phyloP scores from a whole-genome alignment of 2,797 vertebrate genomes.

The Decapterus maruadsi region DNA sequence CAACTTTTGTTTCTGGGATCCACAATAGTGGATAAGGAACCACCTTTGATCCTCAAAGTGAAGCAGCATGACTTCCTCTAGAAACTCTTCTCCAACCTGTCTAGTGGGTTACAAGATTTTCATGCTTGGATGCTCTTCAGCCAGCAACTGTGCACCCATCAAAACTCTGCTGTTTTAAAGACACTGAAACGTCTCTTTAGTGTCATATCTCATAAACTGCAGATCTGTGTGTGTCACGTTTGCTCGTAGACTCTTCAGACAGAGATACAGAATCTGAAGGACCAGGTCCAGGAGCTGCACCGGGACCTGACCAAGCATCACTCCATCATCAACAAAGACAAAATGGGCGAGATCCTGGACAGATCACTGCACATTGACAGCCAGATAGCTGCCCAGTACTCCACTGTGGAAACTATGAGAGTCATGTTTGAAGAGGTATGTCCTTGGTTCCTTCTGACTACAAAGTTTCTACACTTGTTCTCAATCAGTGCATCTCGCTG shows the following conservation, averaged over 20 bases:
- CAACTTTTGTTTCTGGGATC: background rate
- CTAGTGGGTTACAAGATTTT: conserved; percentile 11
- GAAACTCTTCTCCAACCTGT: conserved; percentile 22
- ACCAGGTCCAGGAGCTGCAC: conserved; percentile 95
- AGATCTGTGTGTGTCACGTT: conserved; percentile 6
- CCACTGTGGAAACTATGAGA: conserved; percentile 89
- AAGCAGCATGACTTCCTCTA: conserved; percentile 23
- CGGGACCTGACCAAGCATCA: conserved; percentile 96
- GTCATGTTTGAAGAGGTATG: conserved; percentile 91
- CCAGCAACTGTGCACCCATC: conserved; percentile 18
- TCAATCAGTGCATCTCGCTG: background rate
- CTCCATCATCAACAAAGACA: conserved; percentile 92
- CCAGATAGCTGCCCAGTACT: conserved; percentile 87
- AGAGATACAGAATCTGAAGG: conserved; percentile 92
- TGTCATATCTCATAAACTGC: background rate
- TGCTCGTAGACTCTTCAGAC: conserved; percentile 87
- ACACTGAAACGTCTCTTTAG: background rate
- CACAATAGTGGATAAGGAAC: background rate
- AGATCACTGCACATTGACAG: conserved; percentile 90
- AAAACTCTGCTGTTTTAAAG: conserved; percentile 36
- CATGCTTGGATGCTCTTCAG: conserved; percentile 30
- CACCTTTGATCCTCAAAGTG: conserved; percentile 12
- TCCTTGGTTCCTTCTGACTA: conserved; percentile 12
- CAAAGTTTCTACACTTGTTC: background rate
- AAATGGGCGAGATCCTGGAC: conserved; percentile 91